Conservation (phyloP, 2,797 vertebrate species). For the Dermochelys coriacea region DNA sequence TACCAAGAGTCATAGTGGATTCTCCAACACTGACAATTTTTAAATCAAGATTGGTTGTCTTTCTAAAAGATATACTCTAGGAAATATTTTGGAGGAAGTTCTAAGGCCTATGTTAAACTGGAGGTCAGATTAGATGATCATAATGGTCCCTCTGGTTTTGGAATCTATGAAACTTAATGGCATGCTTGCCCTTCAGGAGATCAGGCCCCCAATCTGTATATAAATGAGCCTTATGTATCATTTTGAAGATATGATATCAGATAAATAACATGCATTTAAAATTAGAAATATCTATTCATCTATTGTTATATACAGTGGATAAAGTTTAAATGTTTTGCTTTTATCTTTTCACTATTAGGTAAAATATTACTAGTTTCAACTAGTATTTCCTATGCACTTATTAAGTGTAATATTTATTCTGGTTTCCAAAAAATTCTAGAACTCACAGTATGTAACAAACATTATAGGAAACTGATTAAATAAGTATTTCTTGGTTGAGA, state of each 20-base stretch:
- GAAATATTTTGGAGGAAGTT: not conserved
- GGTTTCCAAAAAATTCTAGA: not conserved
- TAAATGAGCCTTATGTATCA: not conserved
- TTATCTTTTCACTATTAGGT: not conserved
- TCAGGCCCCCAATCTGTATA: not conserved
- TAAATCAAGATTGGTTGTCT: not conserved
- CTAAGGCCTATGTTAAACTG: not conserved
- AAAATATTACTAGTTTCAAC: not conserved
- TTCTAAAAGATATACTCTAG: not conserved
- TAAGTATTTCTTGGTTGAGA: slow-evolving; percentile 51
- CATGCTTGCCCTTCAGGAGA: no score
- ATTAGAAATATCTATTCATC: not conserved
- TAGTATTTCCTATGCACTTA: not conserved
- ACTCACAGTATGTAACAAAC: not conserved
- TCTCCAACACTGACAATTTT: not conserved
- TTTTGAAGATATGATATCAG: not conserved
- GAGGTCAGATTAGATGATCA: no score
- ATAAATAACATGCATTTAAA: not conserved
- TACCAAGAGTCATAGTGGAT: not conserved
- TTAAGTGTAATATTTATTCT: not conserved
- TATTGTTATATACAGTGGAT: not conserved
- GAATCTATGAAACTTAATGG: no score
- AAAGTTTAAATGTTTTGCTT: not conserved
- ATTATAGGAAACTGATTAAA: not conserved
- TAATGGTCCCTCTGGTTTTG: no score